These are phyloP conservation scores for Lypha dubia DNA, from an alignment of 2,888 invertebrate species.

Conservation along the genomic window DNA sequence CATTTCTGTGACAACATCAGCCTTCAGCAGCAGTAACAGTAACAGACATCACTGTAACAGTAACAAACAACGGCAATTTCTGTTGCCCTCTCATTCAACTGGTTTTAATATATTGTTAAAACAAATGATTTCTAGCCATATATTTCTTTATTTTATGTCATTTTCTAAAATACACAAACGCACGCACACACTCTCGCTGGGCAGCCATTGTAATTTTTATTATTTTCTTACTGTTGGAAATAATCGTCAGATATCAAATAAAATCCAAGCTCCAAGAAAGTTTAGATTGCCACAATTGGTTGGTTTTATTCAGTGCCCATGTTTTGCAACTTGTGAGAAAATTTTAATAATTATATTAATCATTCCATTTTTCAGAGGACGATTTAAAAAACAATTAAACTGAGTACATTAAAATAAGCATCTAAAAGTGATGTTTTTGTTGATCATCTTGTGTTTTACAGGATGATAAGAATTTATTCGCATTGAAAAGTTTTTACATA, in stretches of 20 bases:
- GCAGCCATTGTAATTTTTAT: not conserved
- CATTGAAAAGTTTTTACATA: no score
- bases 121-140: not conserved
- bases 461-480: no score
- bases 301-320: not conserved
- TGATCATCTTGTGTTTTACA: no score
- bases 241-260: slow-evolving; percentile 44
- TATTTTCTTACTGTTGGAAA: slow-evolving; percentile 10
- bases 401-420: no score
- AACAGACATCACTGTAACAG: slow-evolving; percentile 14
- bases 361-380: no score
- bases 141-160: slow-evolving; percentile 22
- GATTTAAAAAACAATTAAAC: no score
- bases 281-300: not conserved
- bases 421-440: no score
- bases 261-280: slow-evolving; percentile 11
- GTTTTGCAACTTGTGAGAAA: no score
- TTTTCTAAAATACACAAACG: not conserved
- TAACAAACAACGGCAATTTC: slow-evolving; percentile 32
- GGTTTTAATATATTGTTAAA: not conserved
- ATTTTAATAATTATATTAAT: no score
- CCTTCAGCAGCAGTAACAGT: not conserved
- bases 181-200: not conserved
- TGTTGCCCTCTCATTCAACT: slow-evolving; percentile 9
- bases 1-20: not conserved